phyloP scores from a whole-genome alignment of 2,888 invertebrate species.

The Petrolisthes cinctipes region DNA sequence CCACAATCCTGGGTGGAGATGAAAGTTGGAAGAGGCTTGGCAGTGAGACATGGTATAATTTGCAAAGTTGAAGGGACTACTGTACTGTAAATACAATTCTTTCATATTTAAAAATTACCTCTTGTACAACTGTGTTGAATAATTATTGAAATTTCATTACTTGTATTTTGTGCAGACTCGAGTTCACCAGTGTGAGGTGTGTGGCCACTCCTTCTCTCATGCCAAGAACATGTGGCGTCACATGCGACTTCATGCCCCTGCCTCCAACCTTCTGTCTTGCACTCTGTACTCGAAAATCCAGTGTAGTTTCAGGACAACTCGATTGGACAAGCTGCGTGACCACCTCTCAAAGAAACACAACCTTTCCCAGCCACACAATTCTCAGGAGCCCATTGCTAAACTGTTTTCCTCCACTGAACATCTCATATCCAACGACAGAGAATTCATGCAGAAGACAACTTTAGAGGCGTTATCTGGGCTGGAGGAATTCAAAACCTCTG shows the following conservation, averaged over 20 bases:
- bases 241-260: slow-evolving; percentile 69
- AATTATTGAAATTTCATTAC: neutral
- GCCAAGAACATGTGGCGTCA: slow-evolving; percentile 74
- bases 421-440: neutral
- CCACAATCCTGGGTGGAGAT: too few relatives aligned
- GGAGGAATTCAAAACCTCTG: neutral
- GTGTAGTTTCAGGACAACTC: slow-evolving; percentile 58
- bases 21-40: neutral
- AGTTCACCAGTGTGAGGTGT: slow-evolving; percentile 74
- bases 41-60: neutral
- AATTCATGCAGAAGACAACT: neutral
- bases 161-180: slow-evolving; percentile 27
- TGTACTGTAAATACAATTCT: too few relatives aligned
- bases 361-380: slow-evolving; percentile 7
- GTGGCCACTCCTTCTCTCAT: slow-evolving; percentile 74
- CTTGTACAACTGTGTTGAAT: too few relatives aligned
- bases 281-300: slow-evolving; percentile 25
- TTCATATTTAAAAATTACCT: too few relatives aligned
- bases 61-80: neutral
- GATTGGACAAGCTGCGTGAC: slow-evolving; percentile 56
- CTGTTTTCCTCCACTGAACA: neutral
- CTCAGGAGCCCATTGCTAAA: slow-evolving; percentile 3
- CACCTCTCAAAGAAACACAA: slow-evolving; percentile 56
- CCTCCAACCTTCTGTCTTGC: slow-evolving; percentile 48
- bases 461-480: neutral